Conservation (phyloP, 1,140 invertebrate genomes). For the Lepidurus couesii region DNA sequence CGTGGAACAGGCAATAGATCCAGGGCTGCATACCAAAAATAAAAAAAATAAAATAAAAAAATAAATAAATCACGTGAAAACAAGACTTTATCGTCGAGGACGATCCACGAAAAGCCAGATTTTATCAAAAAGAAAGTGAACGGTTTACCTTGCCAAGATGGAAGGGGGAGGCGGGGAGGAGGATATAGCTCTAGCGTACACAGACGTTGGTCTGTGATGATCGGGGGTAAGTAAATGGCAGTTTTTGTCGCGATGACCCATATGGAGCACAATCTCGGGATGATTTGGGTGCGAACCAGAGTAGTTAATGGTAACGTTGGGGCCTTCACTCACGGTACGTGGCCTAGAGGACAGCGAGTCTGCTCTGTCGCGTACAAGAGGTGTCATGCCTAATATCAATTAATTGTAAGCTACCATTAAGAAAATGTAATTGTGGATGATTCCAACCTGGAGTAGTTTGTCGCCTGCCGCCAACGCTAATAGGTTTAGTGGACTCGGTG, state of each 20-base stretch:
- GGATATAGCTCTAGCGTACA: conserved; percentile 53
- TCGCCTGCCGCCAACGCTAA: conserved; percentile 49
- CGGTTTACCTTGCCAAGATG: conserved; percentile 39
- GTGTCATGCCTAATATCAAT: conserved; percentile 38
- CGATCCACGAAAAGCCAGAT: not conserved
- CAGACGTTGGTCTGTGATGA: conserved; percentile 50
- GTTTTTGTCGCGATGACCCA: not conserved
- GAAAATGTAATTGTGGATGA: conserved; percentile 34
- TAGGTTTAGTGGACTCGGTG: conserved; percentile 65
- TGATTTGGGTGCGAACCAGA: conserved; percentile 37
- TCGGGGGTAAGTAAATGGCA: conserved; percentile 37
- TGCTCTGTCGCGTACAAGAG: conserved; percentile 59
- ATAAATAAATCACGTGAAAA: conserved; percentile 28
- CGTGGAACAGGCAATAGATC: conserved; percentile 56
- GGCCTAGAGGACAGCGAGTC: conserved; percentile 69
- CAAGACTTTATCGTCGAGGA: not conserved
- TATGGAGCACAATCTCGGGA: conserved; percentile 40
- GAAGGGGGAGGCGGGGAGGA: conserved; percentile 57
- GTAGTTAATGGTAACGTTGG: conserved; percentile 26
- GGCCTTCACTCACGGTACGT: conserved; percentile 56
- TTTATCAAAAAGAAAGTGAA: not conserved
- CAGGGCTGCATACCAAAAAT: conserved; percentile 37
- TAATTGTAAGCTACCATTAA: no score
- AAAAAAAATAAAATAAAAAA: conserved; percentile 35
- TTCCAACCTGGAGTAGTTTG: conserved; percentile 1